phyloP scores from a whole-genome alignment of 2,113 vertebrate species.

The Etia nguti region DNA sequence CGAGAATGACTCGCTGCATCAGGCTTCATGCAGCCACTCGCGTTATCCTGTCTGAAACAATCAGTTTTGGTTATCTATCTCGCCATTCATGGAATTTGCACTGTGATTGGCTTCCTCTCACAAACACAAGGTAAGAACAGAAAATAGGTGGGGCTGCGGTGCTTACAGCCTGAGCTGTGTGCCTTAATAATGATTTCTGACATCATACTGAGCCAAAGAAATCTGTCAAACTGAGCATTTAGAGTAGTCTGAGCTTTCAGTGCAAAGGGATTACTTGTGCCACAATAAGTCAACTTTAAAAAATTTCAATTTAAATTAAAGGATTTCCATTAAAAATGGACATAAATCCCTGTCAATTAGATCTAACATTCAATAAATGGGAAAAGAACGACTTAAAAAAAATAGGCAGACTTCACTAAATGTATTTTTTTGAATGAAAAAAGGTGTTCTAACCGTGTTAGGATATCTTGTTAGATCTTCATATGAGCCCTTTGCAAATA shows the following conservation, averaged over 20 bases:
- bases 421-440: too few species aligned
- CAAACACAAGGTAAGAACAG: neutral
- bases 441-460: rapidly evolving
- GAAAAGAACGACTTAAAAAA: neutral
- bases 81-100: rapidly evolving
- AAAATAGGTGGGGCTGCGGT: neutral
- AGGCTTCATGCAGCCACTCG: neutral
- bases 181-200: neutral
- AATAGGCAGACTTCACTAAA: neutral
- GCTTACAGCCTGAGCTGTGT: neutral
- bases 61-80: neutral
- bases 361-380: neutral
- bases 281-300: neutral
- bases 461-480: neutral
- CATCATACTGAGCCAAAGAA: neutral
- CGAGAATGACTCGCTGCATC: neutral
- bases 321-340: neutral
- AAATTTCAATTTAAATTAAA: rapidly evolving
- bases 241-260: neutral
- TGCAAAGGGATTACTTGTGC: neutral
- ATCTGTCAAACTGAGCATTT: neutral
- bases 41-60: neutral
- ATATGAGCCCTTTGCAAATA: rapidly evolving
- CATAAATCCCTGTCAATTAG: neutral
- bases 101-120: neutral